Evolutionary conservation across 2,113 vertebrate genomes (phyloP), one percentile per base, ranked within the genome.

Genomic region (Colinus virginianus): DNA sequence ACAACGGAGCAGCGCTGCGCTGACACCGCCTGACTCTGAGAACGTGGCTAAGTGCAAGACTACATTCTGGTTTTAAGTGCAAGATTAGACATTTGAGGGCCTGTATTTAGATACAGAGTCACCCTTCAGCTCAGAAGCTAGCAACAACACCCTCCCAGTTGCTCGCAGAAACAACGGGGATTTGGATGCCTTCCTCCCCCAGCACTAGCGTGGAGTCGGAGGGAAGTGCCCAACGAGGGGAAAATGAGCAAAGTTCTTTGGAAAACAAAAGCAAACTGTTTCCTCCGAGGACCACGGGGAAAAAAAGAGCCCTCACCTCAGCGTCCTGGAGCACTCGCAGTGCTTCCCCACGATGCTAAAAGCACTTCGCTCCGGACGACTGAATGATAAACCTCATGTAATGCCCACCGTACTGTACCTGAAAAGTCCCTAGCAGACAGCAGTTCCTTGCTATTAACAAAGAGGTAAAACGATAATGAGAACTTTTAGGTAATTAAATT

Each of bases 381-480:
- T 49, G 87, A 78, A 74, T 11, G 19, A 79, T 46, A 94, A 96
- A 97, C 94, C 94, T 96, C 94, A 90, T 75, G 83, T 96, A 97
- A 97, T 97, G 97, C 95, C 97, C 95, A 75, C 53, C 79, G 86
- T 71, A 77, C 91, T 83, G 94, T 92, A 94, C 93, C 96, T 90
- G 84, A 87, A 95, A 62, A 94, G 85, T 79, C 93, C 80, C 91
- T 88, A 95, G 97, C 96, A 97, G 92, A 93, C 95, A 97, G 97
- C 97, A 97, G 92, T 96, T 96, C 84, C 96, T 97, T 97, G 97
- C 97, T 97, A 97, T 97, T 97, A 97, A 70, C 97, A 97, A 95
- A 94, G 95, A 95, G 90, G 90, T 92, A 95, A 96, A 92, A 94
- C 0, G 53, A 91, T 94, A 93, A 93, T 94, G 96, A 97, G 95